A percentile compares a stretch with the other conserved stretches of the same genome.
Evolutionary conservation across 2,113 vertebrate genomes (phyloP).

Genomic region (Alectura lathami): DNA sequence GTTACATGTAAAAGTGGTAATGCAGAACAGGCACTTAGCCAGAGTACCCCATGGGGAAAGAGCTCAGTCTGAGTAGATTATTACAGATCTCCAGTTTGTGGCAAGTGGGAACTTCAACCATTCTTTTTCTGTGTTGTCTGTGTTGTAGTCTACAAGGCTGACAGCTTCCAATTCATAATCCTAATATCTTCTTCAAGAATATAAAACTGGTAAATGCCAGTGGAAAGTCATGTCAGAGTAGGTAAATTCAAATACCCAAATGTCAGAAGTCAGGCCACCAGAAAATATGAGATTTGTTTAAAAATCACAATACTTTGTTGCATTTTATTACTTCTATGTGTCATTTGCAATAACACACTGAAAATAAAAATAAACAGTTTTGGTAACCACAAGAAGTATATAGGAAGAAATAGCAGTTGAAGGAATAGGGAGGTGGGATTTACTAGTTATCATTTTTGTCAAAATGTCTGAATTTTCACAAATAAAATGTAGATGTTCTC

Average conservation of each 20-base stretch:
- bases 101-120: neutral
- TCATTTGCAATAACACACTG: neutral
- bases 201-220: neutral
- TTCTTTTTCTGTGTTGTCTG: neutral
- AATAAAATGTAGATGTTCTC: neutral
- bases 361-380: neutral
- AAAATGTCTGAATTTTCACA: neutral
- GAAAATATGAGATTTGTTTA: neutral
- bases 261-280: accelerated
- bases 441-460: neutral
- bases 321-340: neutral
- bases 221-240: neutral
- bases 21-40: neutral
- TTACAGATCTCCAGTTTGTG: neutral
- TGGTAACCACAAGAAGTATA: neutral
- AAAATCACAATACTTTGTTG: neutral
- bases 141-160: neutral
- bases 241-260: neutral
- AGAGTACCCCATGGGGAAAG: neutral
- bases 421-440: neutral
- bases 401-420: neutral
- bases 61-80: neutral
- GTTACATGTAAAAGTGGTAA: neutral
- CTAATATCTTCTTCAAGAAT: neutral
- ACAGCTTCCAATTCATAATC: neutral